Evolutionary conservation across 2,797 vertebrate species (phyloP).

Genomic region (Anguilla pacifica): DNA sequence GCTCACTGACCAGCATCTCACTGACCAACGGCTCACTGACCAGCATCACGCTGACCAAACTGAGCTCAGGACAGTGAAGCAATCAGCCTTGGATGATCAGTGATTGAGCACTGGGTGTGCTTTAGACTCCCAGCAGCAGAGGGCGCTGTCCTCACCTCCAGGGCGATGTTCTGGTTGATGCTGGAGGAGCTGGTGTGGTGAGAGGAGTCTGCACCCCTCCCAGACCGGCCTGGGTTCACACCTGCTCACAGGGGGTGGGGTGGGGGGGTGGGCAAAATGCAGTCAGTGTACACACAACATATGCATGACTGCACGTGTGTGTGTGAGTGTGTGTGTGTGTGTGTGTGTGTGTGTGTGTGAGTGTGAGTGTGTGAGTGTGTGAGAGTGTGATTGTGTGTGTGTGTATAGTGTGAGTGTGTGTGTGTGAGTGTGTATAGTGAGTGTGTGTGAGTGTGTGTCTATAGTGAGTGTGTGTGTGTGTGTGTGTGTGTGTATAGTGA

Average conservation of each 20-base stretch:
- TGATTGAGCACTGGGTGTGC: neutral
- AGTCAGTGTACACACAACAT: no score
- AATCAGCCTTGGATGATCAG: neutral
- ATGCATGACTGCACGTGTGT: no score
- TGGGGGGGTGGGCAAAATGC: neutral
- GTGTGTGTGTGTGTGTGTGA: no score
- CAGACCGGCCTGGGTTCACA: conserved; percentile 70
- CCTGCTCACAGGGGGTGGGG: conserved; percentile 52
- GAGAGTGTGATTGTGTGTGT: no score
- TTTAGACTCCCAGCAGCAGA: conserved; percentile 21
- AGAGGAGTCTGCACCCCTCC: conserved; percentile 76
- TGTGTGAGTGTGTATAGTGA: no score
- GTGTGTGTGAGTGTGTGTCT: no score
- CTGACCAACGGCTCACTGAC: neutral
- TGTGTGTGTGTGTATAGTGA: no score
- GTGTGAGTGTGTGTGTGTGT: no score
- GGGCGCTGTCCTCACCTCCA: conserved; percentile 81
- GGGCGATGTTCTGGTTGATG: conserved; percentile 93
- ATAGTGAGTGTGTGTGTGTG: no score
- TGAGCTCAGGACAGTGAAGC: no score
- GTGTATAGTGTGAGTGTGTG: no score
- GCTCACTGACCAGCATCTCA: neutral
- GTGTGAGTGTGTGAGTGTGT: neutral
- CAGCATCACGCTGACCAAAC: neutral
- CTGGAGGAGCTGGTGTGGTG: conserved; percentile 93